phyloP scores from a whole-genome alignment of 1,140 invertebrate species.

The Heliconius nattereri region DNA sequence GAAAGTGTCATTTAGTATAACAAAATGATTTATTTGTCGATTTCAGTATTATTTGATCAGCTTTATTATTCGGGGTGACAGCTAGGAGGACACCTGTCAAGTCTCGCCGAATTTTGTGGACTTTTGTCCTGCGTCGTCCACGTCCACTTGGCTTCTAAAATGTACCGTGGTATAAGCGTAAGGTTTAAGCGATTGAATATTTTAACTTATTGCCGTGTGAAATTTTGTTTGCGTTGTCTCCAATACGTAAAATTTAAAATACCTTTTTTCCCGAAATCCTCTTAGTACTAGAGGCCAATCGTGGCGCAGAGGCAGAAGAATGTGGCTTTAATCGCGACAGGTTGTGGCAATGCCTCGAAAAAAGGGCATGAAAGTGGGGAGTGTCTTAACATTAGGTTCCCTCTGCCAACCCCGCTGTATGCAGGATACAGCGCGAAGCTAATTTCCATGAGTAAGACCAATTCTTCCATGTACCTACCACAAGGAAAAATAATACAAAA shows the following conservation, averaged over 20 bases:
- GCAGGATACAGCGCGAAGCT: too few species aligned
- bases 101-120: slow-evolving; percentile 60
- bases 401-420: too few species aligned
- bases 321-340: background rate
- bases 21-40: background rate
- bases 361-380: too few species aligned
- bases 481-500: too few species aligned
- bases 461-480: too few species aligned
- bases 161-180: slow-evolving; percentile 32
- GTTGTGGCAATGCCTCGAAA: background rate
- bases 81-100: slow-evolving; percentile 59
- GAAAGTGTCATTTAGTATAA: slow-evolving; percentile 6
- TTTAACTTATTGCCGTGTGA: background rate
- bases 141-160: slow-evolving; percentile 42
- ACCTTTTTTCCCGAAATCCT: too few species aligned
- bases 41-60: slow-evolving; percentile 22
- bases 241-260: too few species aligned
- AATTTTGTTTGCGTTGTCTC: too few species aligned
- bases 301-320: background rate
- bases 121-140: slow-evolving; percentile 63
- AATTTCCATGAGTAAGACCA: too few species aligned
- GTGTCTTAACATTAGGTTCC: too few species aligned
- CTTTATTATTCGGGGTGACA: slow-evolving; percentile 30
- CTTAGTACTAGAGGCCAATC: background rate
- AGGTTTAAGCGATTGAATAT: slow-evolving; percentile 23